Evolutionary conservation across 2,797 vertebrate species (phyloP).

Genomic region (Clarias platycephalus): DNA sequence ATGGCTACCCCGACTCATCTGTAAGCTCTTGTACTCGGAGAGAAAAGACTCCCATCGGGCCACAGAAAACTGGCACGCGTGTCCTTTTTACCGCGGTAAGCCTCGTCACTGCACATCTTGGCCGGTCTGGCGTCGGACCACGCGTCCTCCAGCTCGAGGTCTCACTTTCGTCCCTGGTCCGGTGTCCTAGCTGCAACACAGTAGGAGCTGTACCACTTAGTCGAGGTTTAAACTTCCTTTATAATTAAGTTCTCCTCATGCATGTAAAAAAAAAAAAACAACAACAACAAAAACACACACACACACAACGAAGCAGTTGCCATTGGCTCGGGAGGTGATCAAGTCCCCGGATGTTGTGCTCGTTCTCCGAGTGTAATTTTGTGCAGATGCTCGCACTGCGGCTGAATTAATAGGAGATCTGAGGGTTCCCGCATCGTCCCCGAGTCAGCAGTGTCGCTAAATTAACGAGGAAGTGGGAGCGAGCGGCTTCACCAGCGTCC

Average conservation of each 20-base stretch:
- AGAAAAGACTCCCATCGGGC: slow-evolving; percentile 18
- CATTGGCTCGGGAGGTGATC: neutral
- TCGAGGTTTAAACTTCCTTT: slow-evolving; percentile 20
- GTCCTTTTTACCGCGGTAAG: neutral
- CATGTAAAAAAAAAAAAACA: neutral
- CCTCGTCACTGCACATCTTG: neutral
- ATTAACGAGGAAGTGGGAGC: slow-evolving; percentile 35
- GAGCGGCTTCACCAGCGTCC: slow-evolving; percentile 30
- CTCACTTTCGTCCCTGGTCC: neutral
- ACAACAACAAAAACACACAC: neutral
- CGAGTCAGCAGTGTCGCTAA: slow-evolving; percentile 38
- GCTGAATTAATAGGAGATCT: slow-evolving; percentile 44
- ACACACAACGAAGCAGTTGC: neutral
- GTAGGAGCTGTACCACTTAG: slow-evolving; percentile 4
- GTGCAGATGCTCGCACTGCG: neutral
- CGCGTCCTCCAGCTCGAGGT: neutral
- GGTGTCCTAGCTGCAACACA: neutral
- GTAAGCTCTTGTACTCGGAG: neutral
- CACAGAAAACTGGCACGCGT: neutral
- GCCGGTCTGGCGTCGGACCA: neutral
- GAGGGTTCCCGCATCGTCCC: slow-evolving; percentile 32
- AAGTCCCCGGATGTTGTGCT: neutral
- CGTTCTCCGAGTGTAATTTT: neutral
- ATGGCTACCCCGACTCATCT: slow-evolving; percentile 35
- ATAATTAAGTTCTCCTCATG: slow-evolving; percentile 23